phyloP scores from a whole-genome alignment of 2,888 invertebrate species.

The Ormyrus nitidulus region DNA sequence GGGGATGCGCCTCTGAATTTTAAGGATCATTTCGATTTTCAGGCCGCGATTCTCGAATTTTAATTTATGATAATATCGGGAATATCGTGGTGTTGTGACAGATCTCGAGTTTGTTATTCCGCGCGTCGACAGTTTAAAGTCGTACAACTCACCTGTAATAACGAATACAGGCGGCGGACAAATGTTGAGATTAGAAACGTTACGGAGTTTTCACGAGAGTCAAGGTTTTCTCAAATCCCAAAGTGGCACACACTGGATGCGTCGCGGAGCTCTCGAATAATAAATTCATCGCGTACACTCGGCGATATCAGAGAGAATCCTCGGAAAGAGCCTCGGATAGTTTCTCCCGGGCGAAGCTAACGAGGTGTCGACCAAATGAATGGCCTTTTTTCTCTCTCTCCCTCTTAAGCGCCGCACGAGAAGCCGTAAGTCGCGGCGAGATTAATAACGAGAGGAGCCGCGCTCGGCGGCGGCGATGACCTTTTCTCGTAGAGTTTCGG shows the following conservation, averaged over 20 bases:
- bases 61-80: too few relatives aligned
- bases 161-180: too few relatives aligned
- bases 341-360: constrained; percentile 30
- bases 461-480: not conserved
- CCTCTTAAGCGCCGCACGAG: constrained; percentile 1
- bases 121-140: too few relatives aligned
- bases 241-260: not conserved
- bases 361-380: constrained; percentile 41
- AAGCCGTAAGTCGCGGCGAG: not conserved
- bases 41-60: not conserved
- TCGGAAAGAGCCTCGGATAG: constrained; percentile 10
- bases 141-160: too few relatives aligned
- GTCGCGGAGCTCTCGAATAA: not conserved
- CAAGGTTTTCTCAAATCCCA: constrained; percentile 7
- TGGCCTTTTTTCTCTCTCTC: constrained; percentile 20
- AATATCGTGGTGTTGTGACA: too few relatives aligned
- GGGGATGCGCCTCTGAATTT: constrained; percentile 3
- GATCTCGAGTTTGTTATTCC: too few relatives aligned
- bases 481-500: not conserved
- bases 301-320: constrained; percentile 1
- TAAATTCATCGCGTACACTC: constrained; percentile 11
- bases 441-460: constrained; percentile 41
- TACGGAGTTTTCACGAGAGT: not conserved
- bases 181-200: not conserved
- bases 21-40: constrained; percentile 8